A percentile compares a stretch with the other conserved stretches of the same genome.
phyloP scores from a whole-genome alignment of 2,797 vertebrate genomes.

The Gymnocypris eckloni region DNA sequence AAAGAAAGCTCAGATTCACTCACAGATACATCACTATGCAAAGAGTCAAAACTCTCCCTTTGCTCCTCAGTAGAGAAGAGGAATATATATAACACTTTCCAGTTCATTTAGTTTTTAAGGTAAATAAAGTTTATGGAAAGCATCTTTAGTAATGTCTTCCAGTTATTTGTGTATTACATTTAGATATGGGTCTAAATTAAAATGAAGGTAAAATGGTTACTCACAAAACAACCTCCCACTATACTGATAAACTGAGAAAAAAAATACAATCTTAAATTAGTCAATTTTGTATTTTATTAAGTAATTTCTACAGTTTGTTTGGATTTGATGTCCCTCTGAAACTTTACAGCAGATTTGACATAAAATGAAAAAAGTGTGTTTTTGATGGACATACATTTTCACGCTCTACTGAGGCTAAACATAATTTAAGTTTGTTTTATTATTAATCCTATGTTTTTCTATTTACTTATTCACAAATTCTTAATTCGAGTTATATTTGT shows the following conservation, averaged over 20 bases:
- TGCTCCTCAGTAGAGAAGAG: slow-evolving; percentile 47
- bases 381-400: too few species aligned
- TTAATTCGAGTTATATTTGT: too few species aligned
- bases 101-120: slow-evolving; percentile 33
- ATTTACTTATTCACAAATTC: too few species aligned
- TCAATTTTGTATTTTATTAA: too few species aligned
- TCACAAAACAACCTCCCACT: slow-evolving; percentile 15
- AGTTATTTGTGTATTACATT: neutral
- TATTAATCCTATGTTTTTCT: too few species aligned
- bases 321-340: too few species aligned
- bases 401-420: too few species aligned
- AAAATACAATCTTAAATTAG: too few species aligned
- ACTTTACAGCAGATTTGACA: too few species aligned
- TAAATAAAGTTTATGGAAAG: slow-evolving; percentile 53
- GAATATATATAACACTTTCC: slow-evolving; percentile 12
- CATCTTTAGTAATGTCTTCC: neutral
- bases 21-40: slow-evolving; percentile 42
- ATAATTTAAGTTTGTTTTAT: too few species aligned
- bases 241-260: neutral
- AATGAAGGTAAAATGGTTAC: slow-evolving; percentile 7
- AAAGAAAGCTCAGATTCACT: slow-evolving; percentile 51
- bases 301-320: too few species aligned
- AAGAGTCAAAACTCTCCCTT: slow-evolving; percentile 48
- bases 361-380: too few species aligned
- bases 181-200: neutral